Conservation (phyloP, 2,888 invertebrate species). For the Exephanes ischioxanthus region DNA sequence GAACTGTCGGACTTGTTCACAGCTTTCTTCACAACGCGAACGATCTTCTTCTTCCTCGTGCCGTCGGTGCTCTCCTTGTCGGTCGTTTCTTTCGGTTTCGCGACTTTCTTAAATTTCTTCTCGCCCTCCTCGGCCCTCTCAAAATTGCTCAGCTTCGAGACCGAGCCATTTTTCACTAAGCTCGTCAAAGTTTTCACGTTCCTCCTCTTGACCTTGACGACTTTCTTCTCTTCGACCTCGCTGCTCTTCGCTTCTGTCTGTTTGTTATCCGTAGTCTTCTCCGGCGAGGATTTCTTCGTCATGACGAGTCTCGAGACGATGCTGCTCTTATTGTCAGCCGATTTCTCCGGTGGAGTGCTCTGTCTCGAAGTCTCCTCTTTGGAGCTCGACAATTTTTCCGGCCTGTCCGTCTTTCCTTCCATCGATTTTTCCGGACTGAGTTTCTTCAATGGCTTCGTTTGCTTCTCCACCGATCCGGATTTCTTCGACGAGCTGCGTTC, state of each 20-base stretch:
- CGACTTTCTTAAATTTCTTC: constrained; percentile 73
- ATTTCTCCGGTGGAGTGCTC: constrained; percentile 74
- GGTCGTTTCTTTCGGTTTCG: constrained; percentile 71
- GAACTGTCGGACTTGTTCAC: constrained; percentile 78
- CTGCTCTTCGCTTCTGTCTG: constrained; percentile 69
- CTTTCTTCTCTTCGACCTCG: constrained; percentile 73
- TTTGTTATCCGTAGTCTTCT: constrained; percentile 74
- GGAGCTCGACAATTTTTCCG: constrained; percentile 77
- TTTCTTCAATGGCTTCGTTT: constrained; percentile 74
- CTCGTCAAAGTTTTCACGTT: constrained; percentile 67
- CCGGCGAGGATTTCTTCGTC: constrained; percentile 72
- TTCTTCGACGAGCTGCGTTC: constrained; percentile 35
- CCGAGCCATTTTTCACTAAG: constrained; percentile 71
- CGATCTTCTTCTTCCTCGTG: constrained; percentile 79
- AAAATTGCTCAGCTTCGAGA: constrained; percentile 35
- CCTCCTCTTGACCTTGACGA: constrained; percentile 74
- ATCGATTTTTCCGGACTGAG: constrained; percentile 76
- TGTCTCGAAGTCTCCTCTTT: constrained; percentile 68
- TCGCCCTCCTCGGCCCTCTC: constrained; percentile 73
- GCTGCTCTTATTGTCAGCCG: constrained; percentile 71
- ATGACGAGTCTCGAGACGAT: constrained; percentile 51
- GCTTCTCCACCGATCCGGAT: constrained; percentile 62
- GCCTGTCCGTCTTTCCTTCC: constrained; percentile 80
- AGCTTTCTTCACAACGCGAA: constrained; percentile 79
- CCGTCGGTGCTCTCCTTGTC: constrained; percentile 74